Conservation (phyloP, 2,888 invertebrate genomes). For the Yponomeuta plumbellus region DNA sequence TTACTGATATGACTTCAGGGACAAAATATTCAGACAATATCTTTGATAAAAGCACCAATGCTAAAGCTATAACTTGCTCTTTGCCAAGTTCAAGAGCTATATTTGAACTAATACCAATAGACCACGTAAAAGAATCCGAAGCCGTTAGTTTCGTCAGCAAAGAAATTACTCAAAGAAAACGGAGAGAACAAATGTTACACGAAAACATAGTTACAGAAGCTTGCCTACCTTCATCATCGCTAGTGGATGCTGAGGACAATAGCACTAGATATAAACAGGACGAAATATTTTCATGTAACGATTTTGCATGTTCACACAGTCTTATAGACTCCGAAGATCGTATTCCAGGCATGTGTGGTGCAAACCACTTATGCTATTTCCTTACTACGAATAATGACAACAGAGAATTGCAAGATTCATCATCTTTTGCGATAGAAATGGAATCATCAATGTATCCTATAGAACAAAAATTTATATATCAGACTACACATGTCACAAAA, state of each 20-base stretch:
- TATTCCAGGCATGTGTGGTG: background rate
- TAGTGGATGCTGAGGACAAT: too few species aligned
- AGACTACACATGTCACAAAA: background rate
- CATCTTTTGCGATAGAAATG: background rate
- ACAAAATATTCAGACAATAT: constrained; percentile 26
- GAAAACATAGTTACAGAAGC: background rate
- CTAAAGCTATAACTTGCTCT: background rate
- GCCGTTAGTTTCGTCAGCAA: background rate
- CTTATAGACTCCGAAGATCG: background rate
- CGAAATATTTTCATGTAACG: background rate
- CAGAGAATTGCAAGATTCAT: background rate
- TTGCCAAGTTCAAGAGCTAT: background rate
- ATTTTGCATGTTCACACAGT: background rate
- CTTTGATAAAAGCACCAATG: background rate
- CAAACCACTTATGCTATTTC: background rate
- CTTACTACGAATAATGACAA: background rate
- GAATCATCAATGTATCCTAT: background rate
- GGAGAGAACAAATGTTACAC: background rate
- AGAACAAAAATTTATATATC: background rate
- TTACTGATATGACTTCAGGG: constrained; percentile 59
- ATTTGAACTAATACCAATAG: background rate
- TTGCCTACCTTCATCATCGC: too few species aligned
- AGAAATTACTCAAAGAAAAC: background rate
- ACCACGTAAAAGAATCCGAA: background rate
- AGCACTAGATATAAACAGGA: too few species aligned